Conservation (phyloP, 92 coral and sea anemone species). For the Muricea muricata region DNA sequence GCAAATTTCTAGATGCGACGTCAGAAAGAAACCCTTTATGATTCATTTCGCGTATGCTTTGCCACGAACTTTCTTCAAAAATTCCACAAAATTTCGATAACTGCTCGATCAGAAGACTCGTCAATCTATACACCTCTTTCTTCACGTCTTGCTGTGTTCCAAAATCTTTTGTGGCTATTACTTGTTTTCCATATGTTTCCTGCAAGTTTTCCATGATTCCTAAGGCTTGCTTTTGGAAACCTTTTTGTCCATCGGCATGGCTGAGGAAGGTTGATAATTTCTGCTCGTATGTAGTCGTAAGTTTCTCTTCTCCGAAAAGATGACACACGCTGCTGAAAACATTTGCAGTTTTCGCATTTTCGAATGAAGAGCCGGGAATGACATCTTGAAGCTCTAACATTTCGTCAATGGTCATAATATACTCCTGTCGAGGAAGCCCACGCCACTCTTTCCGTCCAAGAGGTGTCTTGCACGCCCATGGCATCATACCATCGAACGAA, state of each 20-base stretch:
- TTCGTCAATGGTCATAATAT: constrained; percentile 37
- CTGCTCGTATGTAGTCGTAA: neutral
- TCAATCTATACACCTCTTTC: constrained; percentile 33
- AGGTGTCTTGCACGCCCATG: constrained; percentile 46
- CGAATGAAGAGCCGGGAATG: constrained; percentile 8
- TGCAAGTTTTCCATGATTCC: neutral
- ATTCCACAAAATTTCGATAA: constrained; percentile 33
- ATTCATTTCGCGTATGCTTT: constrained; percentile 1
- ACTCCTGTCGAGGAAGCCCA: constrained; percentile 23
- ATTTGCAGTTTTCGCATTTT: constrained; percentile 22
- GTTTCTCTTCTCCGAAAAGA: constrained; percentile 10
- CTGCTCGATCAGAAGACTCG: constrained; percentile 35
- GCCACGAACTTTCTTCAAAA: constrained; percentile 33
- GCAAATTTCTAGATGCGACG: constrained; percentile 9
- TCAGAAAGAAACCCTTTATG: neutral
- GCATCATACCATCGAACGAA: constrained; percentile 45
- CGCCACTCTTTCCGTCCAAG: constrained; percentile 43
- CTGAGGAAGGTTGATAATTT: constrained; percentile 12
- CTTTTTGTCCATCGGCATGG: neutral
- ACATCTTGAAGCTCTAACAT: constrained; percentile 30
- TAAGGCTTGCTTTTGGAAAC: constrained; percentile 12
- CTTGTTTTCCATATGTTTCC: neutral
- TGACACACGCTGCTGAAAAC: constrained; percentile 42
- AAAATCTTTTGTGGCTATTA: neutral
- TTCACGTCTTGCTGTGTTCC: constrained; percentile 40